Evolutionary conservation across 2,888 invertebrate species (phyloP), one percentile per base, ranked within the genome.

Genomic region (Drosophila kokeensis): DNA sequence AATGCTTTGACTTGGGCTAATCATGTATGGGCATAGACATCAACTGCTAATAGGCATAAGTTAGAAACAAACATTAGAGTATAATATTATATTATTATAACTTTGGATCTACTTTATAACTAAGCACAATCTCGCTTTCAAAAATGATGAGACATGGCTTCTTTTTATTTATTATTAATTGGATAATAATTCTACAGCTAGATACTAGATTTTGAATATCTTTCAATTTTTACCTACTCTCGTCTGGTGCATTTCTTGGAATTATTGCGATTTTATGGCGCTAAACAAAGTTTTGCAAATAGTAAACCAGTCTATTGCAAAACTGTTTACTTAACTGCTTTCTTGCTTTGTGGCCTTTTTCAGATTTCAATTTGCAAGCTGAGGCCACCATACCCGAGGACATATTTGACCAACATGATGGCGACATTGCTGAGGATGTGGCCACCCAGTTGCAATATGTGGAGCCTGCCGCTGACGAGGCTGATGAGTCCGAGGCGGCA

Each of bases 311-410:
- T 27, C 38, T 36, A 54, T 58, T 36, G 32, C 27, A 50, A 29
- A 49, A 38, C 24, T 69, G 48, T 50, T 52, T 29, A 57, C 24
- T 34, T 50, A 27, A 18, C 24, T 54, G 38, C 11, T 29, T 36
- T 27, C 27, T 42, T 62, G 21, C 18, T 30, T 67, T 59, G 27
- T 67, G 30, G 36, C 13, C 24, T 1, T 21, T 68, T 71, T 80
- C 78, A 91, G 92, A 91, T 87, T 92, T 92, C 83, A 91, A 91
- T 89, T 87, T 92, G 60, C 90, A 91, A 82, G 91, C 89, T 58
- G 91, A 91, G 76, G 87, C 91, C 72, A 82, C 79, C 72, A 91
- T 91, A 87, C 92, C 91, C 57, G 91, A 92, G 89, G 91, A 91
- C 77, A 91, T 91, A 76, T 86, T 92, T 75, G 92, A 91, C 87